Evolutionary conservation across 2,113 vertebrate species (phyloP), one percentile per base, ranked within the genome.

Genomic region (Pagrus major): DNA sequence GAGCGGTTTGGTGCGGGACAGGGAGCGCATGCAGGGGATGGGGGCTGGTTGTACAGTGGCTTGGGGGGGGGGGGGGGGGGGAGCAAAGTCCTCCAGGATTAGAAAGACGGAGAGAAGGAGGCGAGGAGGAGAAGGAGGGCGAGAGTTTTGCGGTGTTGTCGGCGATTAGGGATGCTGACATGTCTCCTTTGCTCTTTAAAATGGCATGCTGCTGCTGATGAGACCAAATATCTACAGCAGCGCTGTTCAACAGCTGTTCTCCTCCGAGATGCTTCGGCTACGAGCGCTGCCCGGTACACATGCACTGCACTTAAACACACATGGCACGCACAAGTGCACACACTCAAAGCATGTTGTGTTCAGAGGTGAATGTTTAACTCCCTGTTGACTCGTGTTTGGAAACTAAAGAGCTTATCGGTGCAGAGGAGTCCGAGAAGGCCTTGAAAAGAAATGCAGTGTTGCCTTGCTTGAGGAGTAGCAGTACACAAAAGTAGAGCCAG

Each of bases 1-100:
- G 94, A 94, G 94, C 94, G 93, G 94, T 95, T 95, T 95, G 93
- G 92, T 94, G 93, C 88, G 93, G 94, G 94, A 95, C 93, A 88
- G 94, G 88, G 87, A 92, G 89, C 82, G 86, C 52, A 79, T 64
- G 72, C 64, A 88, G 91, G 85, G 88, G 91, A 93, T 91, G 90
- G 91, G 90, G 89, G 88, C 92, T 92, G 91, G 92, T 93, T 92
- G 90, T 89, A 93, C 89, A 89, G 93, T 85, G 93, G 91, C 92
- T 90, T 86, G 91, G 88, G 91, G 90, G 91, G 93, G 91, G 93
- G 91, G 91, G 90, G 86, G 91, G 88, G 91, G 90, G 91, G 93
- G 91, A 90, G 91, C 92, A 90, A 93, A 93, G 92, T 92, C 93
- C 93, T 93, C 54, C 83, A 72, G 89, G 93, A 90, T 94, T 94